phyloP scores from a whole-genome alignment of 2,113 vertebrate genomes.

The Hippocampus mohnikei region DNA sequence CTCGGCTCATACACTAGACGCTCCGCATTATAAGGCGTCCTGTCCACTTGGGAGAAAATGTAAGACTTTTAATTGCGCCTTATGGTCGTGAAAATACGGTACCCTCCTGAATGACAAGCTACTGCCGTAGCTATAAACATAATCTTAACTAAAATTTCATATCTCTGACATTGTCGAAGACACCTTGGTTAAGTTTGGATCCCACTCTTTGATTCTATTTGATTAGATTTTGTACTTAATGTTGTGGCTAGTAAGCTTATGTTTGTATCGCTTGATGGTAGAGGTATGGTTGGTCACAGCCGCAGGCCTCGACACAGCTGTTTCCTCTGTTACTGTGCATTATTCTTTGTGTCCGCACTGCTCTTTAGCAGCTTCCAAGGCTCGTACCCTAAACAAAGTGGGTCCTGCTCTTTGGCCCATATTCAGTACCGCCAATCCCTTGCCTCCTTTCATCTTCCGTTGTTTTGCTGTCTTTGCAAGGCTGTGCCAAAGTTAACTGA shows the following conservation, averaged over 20 bases:
- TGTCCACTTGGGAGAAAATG: too few species aligned
- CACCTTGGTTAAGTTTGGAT: too few species aligned
- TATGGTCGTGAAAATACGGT: too few species aligned
- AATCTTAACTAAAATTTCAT: too few species aligned
- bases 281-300: not conserved
- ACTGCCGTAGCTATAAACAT: too few species aligned
- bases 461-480: conserved; percentile 9
- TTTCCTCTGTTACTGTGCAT: not conserved
- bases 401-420: not conserved
- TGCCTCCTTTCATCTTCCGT: conserved; percentile 60
- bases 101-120: too few species aligned
- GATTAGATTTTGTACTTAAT: not conserved
- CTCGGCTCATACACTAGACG: too few species aligned
- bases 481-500: conserved; percentile 21
- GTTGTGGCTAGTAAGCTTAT: not conserved
- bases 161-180: too few species aligned
- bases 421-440: conserved; percentile 19
- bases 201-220: not conserved
- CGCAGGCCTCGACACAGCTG: conserved; percentile 7
- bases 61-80: too few species aligned
- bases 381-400: conserved; percentile 3
- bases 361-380: not conserved
- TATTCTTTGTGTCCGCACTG: not conserved
- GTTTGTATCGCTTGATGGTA: not conserved
- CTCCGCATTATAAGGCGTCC: too few species aligned